Base-by-base conservation (phyloP, 1,140 invertebrate genomes). In the Lethrus apterus region DNA sequence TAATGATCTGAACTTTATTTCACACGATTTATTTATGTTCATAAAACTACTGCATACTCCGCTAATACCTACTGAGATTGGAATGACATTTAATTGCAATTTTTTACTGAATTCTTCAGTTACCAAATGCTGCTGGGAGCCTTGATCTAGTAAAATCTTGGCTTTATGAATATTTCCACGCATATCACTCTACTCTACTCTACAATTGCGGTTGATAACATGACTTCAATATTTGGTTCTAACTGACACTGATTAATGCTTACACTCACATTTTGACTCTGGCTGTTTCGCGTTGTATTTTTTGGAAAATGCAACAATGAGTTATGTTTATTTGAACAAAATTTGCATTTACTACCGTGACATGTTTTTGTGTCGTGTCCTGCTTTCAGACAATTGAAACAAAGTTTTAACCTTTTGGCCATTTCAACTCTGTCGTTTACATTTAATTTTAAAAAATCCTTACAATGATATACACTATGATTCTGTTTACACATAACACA, bases 151-250 rank as follows among this genome's bases (percentile, higher is more conserved):
- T n/a, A n/a, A n/a, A n/a, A n/a, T n/a, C n/a, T n/a, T n/a, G n/a
- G n/a, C n/a, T n/a, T n/a, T 33, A 33, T 7, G 32, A 17, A 17
- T 13, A 9, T n/a, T n/a, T n/a, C n/a, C n/a, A n/a, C n/a, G n/a
- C n/a, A n/a, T n/a, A n/a, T n/a, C n/a, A n/a, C n/a, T n/a, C n/a
- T n/a, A n/a, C n/a, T n/a, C n/a, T 42, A 29, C n/a, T n/a, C n/a
- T 42, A 29, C 24, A 42, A 29, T 42, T 42, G 4, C n/a, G 40
- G 29, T 24, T 24, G 20, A 5, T 20, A 42, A 5, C 40, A 20
- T 26, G 9, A 15, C 11, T 42, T 24, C 8, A 42, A 24, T 24
- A 42, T n/a, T n/a, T n/a, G n/a, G n/a, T n/a, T n/a, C n/a, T n/a
- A n/a, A n/a, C n/a, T n/a, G n/a, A n/a, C n/a, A n/a, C n/a, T n/a